These are phyloP conservation scores for Atrichornis clamosus DNA, from an alignment of 2,113 vertebrate species.

Conservation along the genomic window DNA sequence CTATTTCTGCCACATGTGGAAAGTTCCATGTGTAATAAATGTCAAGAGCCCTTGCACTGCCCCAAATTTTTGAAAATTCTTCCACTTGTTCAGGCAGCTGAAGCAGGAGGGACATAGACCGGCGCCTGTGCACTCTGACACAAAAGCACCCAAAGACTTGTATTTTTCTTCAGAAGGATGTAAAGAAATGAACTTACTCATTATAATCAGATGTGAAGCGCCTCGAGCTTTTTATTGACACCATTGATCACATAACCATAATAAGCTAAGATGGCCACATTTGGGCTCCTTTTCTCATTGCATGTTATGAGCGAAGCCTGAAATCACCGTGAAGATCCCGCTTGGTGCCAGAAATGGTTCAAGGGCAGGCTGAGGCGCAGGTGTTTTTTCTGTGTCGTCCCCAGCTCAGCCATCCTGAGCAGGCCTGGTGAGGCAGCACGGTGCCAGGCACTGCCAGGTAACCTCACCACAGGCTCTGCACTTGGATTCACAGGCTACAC, in stretches of 20 bases:
- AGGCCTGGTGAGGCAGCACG: not conserved
- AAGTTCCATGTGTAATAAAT: slow-evolving; percentile 30
- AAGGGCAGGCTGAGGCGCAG: not conserved
- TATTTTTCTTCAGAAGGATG: not conserved
- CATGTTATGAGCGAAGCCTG: not conserved
- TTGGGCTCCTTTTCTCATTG: not conserved
- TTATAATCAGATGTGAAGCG: not conserved
- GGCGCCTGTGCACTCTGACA: not conserved
- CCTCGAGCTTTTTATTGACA: not conserved
- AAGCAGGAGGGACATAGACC: not conserved
- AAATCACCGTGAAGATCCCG: not conserved
- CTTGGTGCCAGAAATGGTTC: not conserved
- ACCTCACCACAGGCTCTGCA: not conserved
- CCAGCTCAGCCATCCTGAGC: not conserved
- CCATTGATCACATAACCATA: not conserved
- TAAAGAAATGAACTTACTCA: not conserved
- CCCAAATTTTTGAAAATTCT: not conserved
- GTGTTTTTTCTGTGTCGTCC: accelerated
- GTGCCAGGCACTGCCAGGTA: accelerated
- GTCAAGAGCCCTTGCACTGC: not conserved
- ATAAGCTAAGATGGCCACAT: not conserved
- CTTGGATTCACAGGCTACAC: accelerated
- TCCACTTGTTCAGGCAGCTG: not conserved
- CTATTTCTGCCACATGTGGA: slow-evolving; percentile 31
- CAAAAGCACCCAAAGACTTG: not conserved